Conservation (phyloP, 2,113 vertebrate species). For the Prietella phreatophila region DNA sequence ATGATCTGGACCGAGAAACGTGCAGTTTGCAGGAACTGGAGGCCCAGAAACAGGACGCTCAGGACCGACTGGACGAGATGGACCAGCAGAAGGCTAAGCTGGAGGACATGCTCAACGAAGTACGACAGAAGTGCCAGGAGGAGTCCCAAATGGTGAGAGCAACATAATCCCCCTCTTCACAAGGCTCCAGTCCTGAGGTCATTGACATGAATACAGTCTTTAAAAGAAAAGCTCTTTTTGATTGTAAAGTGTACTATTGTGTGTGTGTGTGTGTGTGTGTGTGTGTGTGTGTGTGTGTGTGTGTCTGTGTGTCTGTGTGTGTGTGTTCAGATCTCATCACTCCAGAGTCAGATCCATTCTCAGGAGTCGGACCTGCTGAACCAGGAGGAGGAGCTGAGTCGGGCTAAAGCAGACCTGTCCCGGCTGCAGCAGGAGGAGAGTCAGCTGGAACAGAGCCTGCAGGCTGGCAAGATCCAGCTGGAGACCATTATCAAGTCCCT, state of each 20-base stretch:
- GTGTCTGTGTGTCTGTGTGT: background rate
- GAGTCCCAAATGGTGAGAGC: constrained; percentile 90
- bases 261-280: background rate
- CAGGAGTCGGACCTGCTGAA: constrained; percentile 91
- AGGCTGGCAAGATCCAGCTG: constrained; percentile 89
- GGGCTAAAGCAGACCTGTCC: constrained; percentile 86
- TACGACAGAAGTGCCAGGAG: constrained; percentile 91
- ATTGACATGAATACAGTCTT: background rate
- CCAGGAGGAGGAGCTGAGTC: constrained; percentile 91
- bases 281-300: no score
- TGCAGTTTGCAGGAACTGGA: constrained; percentile 89
- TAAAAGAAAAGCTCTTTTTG: background rate
- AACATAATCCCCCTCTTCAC: background rate
- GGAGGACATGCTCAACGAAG: constrained; percentile 91
- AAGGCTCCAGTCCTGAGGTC: background rate
- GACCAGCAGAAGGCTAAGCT: constrained; percentile 96
- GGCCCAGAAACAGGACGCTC: constrained; percentile 93
- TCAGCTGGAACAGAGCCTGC: constrained; percentile 93
- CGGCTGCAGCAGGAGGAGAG: constrained; percentile 91
- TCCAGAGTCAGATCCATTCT: constrained; percentile 91
- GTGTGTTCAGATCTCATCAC: constrained; percentile 80
- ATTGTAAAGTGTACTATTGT: background rate
- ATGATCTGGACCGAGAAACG: constrained; percentile 89
- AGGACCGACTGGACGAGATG: constrained; percentile 95
- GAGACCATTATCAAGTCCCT: constrained; percentile 96